Conservation (phyloP, 2,113 vertebrate species). For the Alectura lathami region DNA sequence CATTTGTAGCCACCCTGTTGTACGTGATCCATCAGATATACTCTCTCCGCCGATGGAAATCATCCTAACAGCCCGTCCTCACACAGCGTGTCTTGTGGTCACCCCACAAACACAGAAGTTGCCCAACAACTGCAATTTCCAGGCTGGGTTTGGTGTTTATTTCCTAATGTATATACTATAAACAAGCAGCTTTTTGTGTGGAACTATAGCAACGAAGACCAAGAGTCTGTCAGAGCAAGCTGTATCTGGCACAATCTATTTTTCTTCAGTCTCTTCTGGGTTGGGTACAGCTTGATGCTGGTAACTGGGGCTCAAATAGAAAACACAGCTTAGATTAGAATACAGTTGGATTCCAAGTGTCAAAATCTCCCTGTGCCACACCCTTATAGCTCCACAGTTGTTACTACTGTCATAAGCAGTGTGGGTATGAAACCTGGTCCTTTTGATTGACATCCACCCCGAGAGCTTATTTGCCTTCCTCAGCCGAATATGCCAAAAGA, state of each 20-base stretch:
- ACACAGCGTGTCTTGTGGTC: too few species aligned
- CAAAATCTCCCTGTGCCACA: neutral
- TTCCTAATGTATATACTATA: neutral
- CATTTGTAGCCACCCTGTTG: constrained; percentile 76
- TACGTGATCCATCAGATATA: constrained; percentile 81
- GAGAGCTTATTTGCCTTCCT: neutral
- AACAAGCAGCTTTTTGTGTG: neutral
- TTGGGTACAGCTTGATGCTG: neutral
- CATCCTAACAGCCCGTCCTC: constrained; percentile 56
- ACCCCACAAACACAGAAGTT: neutral
- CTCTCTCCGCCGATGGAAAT: constrained; percentile 81
- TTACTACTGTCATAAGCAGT: neutral
- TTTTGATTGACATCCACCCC: neutral
- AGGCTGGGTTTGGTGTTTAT: neutral
- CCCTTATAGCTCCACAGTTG: neutral
- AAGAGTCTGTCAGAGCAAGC: neutral
- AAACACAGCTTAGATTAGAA: neutral
- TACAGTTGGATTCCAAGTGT: neutral
- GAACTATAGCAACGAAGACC: neutral
- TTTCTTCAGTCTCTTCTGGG: neutral
- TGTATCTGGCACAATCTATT: neutral
- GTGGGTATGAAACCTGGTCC: neutral
- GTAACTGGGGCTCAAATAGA: neutral
- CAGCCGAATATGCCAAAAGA: neutral
- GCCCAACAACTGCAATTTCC: neutral